Evolutionary conservation across 1,140 invertebrate species (phyloP).

Genomic region (Trichonephila clavipes): DNA sequence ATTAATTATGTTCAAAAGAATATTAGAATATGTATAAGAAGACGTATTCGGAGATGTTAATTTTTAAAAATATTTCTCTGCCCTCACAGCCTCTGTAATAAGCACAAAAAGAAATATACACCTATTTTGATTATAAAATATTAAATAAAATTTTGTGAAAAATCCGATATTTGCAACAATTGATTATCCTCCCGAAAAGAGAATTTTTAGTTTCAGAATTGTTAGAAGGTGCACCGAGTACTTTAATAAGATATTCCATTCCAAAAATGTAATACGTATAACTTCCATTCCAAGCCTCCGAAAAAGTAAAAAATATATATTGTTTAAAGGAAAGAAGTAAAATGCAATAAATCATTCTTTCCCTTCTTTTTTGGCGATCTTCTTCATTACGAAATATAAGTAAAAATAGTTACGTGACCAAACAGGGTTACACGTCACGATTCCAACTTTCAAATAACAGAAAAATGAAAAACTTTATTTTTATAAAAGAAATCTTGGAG

Average conservation of each 20-base stretch:
- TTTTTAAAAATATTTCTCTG: too few species aligned
- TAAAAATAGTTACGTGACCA: not conserved
- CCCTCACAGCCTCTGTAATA: too few species aligned
- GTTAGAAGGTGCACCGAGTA: not conserved
- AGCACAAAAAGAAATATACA: too few species aligned
- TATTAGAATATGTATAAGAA: too few species aligned
- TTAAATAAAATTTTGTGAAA: too few species aligned
- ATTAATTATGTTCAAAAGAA: too few species aligned
- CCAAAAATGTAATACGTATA: not conserved
- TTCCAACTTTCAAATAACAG: not conserved
- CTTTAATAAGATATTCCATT: not conserved
- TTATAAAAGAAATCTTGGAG: not conserved
- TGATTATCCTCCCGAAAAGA: not conserved
- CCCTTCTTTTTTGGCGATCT: not conserved
- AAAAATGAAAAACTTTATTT: not conserved
- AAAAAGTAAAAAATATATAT: not conserved
- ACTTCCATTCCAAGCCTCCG: not conserved
- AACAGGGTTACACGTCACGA: conserved; percentile 1
- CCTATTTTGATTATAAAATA: too few species aligned
- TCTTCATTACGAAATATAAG: not conserved
- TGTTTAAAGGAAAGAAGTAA: not conserved
- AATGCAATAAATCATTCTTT: not conserved
- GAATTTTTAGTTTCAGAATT: not conserved
- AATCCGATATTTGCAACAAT: not conserved
- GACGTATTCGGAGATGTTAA: too few species aligned